Evolutionary conservation across 2,113 vertebrate species (phyloP), one percentile per base, ranked within the genome.

Genomic region (Sinocyclocheilus rhinocerous): DNA sequence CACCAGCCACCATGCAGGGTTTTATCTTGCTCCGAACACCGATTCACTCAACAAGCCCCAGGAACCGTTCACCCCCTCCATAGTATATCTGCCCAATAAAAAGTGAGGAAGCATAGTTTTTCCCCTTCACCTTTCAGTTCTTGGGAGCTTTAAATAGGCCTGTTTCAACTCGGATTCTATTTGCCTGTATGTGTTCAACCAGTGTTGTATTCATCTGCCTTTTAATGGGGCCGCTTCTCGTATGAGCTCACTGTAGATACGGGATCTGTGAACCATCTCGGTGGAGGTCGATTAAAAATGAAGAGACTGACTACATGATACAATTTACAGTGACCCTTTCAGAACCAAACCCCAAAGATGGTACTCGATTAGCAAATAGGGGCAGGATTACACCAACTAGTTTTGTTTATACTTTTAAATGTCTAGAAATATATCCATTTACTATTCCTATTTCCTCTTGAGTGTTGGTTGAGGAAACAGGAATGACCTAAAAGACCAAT

Each of bases 311-410:
- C 2, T 39, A 36, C 42, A 18, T 65, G 10, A 55, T 48, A 18
- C 15, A 39, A 57, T 84, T 61, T 33, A 26, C 26, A 55, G 78
- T 55, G 76, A 81, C 26, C 24, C 50, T 70, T 80, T 76, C 33
- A 55, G 85, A 83, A 84, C 87, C 83, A 90, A 85, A 89, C 48
- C 50, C 76, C 20, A 77, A 72, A 81, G 72, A 78, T 67, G 73
- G 73, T 82, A 65, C 78, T 75, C 70, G 10, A 70, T 80, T 48
- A 84, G 57, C 50, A 65, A n/a, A 78, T 11, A 39, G 67, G 13
- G 48, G 22, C 82, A 24, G 29, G 50, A 52, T 72, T 73, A 59
- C 4, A 59, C 69, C 69, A 42, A 80, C 26, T 52, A 78, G 48
- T 72, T 84, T 29, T 69, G 69, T 70, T 85, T 80, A 76, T 75